Conservation (phyloP, 1,140 invertebrate species). For the Pseudomyrmex pallidus region DNA sequence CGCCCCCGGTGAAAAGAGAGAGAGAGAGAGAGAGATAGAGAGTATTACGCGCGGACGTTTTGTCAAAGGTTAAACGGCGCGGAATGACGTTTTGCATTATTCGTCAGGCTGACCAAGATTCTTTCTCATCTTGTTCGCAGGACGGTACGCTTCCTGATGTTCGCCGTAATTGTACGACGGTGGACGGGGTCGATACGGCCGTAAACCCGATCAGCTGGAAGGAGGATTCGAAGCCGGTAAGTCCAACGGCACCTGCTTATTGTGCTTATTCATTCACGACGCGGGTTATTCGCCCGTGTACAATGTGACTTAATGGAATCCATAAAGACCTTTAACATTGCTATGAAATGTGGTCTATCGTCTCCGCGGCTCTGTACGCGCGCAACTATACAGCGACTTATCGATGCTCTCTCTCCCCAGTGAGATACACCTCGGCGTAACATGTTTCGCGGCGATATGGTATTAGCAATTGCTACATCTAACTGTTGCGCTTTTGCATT, state of each 20-base stretch:
- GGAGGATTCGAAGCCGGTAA: constrained; percentile 82
- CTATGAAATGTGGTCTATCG: constrained; percentile 45
- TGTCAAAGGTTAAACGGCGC: constrained; percentile 48
- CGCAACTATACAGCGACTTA: constrained; percentile 29
- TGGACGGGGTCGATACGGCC: constrained; percentile 83
- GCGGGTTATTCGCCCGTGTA: constrained; percentile 25
- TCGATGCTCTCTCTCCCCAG: constrained; percentile 2
- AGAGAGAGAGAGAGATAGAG: not conserved
- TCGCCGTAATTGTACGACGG: constrained; percentile 79
- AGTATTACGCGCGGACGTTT: constrained; percentile 4
- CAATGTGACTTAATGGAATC: constrained; percentile 59
- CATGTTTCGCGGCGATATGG: constrained; percentile 12
- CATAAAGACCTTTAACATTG: constrained; percentile 50
- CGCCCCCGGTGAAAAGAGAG: no score
- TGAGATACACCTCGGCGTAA: constrained; percentile 30
- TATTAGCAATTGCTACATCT: constrained; percentile 33
- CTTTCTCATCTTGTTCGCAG: constrained; percentile 76
- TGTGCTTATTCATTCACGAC: constrained; percentile 70
- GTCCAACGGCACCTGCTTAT: constrained; percentile 74
- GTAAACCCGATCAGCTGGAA: constrained; percentile 83
- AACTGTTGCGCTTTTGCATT: constrained; percentile 9
- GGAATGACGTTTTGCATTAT: constrained; percentile 58
- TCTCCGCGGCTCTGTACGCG: not conserved
- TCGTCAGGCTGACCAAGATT: constrained; percentile 61
- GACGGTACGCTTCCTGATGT: constrained; percentile 80